A percentile compares a stretch with the other conserved stretches of the same genome.
These are phyloP conservation scores for Cordilura impudica DNA, from an alignment of 2,888 invertebrate genomes.

Conservation along the genomic window DNA sequence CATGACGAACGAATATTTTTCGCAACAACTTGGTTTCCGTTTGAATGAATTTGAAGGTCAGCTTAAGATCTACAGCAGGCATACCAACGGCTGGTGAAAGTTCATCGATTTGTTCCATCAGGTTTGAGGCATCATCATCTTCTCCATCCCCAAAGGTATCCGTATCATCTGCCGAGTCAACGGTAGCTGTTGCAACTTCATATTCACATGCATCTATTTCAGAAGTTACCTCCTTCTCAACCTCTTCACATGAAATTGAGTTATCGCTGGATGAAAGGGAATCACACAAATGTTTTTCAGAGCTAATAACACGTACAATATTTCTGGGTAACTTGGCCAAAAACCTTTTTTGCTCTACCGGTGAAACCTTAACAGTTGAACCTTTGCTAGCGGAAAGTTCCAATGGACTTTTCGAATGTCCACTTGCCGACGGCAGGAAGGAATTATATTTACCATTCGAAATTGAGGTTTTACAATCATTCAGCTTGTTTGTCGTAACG, in stretches of 20 bases:
- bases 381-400: not conserved
- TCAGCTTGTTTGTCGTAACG: not conserved
- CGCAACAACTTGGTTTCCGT: constrained; percentile 89
- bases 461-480: too few species aligned
- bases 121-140: constrained; percentile 52
- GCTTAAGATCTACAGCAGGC: constrained; percentile 84
- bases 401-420: not conserved
- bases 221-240: constrained; percentile 41
- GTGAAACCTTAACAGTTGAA: not conserved
- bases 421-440: constrained; percentile 37
- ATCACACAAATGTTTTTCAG: constrained; percentile 61
- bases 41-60: constrained; percentile 89
- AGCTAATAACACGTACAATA: constrained; percentile 10
- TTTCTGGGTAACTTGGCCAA: constrained; percentile 15
- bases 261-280: constrained; percentile 74
- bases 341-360: not conserved
- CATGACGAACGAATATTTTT: constrained; percentile 87
- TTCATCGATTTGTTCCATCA: constrained; percentile 65
- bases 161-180: not conserved
- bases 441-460: not conserved
- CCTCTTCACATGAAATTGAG: constrained; percentile 76
- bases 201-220: not conserved
- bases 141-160: constrained; percentile 65
- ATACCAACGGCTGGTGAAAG: constrained; percentile 77
- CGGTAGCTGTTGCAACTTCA: not conserved